These are phyloP conservation scores for Kobus ellipsiprymnus DNA, from an alignment of 2,113 vertebrate genomes.

Conservation along the genomic window DNA sequence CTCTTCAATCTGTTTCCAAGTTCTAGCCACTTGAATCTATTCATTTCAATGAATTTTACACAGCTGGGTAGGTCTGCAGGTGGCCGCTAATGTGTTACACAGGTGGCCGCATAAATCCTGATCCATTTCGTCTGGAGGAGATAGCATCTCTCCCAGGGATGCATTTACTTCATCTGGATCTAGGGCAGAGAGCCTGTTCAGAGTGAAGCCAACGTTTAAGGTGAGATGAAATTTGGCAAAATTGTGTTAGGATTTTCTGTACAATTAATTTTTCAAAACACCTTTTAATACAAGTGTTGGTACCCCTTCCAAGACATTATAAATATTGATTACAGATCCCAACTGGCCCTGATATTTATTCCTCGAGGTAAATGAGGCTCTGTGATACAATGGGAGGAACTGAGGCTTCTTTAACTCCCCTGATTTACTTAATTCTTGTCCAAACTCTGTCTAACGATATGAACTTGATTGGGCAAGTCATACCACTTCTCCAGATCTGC, in stretches of 20 bases:
- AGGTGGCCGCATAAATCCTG: slow-evolving; percentile 54
- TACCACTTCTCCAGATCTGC: background rate
- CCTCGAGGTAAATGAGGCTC: background rate
- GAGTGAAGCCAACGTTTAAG: background rate
- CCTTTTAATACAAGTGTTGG: background rate
- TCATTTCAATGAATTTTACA: slow-evolving; percentile 26
- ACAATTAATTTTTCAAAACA: background rate
- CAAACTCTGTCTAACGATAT: background rate
- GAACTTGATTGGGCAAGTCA: background rate
- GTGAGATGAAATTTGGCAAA: background rate
- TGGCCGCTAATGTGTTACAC: slow-evolving; percentile 14
- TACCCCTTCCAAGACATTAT: background rate
- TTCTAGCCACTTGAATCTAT: background rate
- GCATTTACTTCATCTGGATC: background rate
- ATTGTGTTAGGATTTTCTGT: background rate
- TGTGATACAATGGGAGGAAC: background rate
- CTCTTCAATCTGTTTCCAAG: background rate
- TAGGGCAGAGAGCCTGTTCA: background rate
- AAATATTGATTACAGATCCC: background rate
- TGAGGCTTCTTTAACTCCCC: background rate
- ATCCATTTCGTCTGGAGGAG: slow-evolving; percentile 27
- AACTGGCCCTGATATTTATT: background rate
- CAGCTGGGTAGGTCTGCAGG: slow-evolving; percentile 54
- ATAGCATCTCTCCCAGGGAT: background rate
- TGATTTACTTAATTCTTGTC: background rate